These are phyloP conservation scores for Lasioglossum morio DNA, from an alignment of 2,888 invertebrate genomes.

Conservation along the genomic window DNA sequence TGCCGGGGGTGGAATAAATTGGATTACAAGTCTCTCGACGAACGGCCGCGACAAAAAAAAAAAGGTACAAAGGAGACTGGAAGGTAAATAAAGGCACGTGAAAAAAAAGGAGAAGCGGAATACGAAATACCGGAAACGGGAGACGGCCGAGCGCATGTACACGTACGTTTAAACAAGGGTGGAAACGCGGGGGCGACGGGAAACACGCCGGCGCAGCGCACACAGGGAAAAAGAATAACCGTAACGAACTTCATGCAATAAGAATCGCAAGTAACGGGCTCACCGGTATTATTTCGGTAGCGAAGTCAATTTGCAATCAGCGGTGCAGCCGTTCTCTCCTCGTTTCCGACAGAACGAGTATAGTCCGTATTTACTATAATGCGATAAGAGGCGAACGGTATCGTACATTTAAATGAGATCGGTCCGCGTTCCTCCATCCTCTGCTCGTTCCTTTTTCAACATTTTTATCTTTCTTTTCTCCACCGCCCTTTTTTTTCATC, in stretches of 20 bases:
- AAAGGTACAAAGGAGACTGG: conserved; percentile 48
- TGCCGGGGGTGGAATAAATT: conserved; percentile 31
- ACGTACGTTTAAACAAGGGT: conserved; percentile 48
- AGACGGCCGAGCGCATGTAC: conserved; percentile 28
- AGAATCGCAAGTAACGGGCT: conserved; percentile 70
- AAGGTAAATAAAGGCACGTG: conserved; percentile 45
- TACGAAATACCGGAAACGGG: conserved; percentile 33
- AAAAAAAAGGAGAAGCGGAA: conserved; percentile 4
- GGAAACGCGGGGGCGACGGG: conserved; percentile 11
- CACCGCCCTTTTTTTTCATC: background rate
- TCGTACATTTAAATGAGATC: conserved; percentile 80
- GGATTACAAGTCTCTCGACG: conserved; percentile 55
- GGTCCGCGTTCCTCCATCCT: conserved; percentile 16
- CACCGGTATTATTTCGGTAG: conserved; percentile 73
- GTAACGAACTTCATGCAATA: conserved; percentile 75
- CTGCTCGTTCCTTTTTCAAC: background rate
- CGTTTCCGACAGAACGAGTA: conserved; percentile 61
- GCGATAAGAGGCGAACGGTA: conserved; percentile 79
- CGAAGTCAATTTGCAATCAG: conserved; percentile 82
- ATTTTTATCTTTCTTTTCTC: conserved; percentile 21
- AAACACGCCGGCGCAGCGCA: conserved; percentile 38
- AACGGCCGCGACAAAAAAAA: conserved; percentile 37
- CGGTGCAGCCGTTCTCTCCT: conserved; percentile 70
- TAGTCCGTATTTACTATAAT: conserved; percentile 81
- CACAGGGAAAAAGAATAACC: conserved; percentile 61